Evolutionary conservation across 2,888 invertebrate species (phyloP), one percentile per base, ranked within the genome.

Genomic region (Drosophila nigricruria): DNA sequence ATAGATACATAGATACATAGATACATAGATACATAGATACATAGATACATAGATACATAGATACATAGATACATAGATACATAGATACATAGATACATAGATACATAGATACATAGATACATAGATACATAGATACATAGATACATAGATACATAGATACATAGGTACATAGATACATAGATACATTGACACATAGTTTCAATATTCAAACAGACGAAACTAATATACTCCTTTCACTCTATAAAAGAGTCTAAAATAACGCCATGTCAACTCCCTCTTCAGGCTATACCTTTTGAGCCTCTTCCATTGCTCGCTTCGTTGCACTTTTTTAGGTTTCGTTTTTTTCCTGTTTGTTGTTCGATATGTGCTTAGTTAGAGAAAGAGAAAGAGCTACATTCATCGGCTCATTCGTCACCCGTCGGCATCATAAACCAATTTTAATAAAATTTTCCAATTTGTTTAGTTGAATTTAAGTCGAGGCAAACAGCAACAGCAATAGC

Each of bases 391-490:
- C 16, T 49, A 50, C 47, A 61, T 58, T 58, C 43, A 47, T 54
- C 62, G 45, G 53, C 60, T 70, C 57, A 49, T 66, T 58, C 59
- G 58, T 23, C 47, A 54, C 38, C 30, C 50, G 81, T 80, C 70
- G 71, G 70, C 81, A 87, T 86, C 88, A 87, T 87, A 87, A 87
- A 88, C 86, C 86, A 87, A 87, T 87, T 87, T 87, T 82, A 75
- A 70, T 68, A 78, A 88, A 83, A 88, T 87, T 84, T 82, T 77
- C 75, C 88, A 87, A 87, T 88, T 87, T 87, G 86, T 86, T 87
- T 87, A 83, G 88, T 73, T 77, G 86, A 77, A 81, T 81, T 82
- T 81, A 79, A 82, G 67, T 49, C 25, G 56, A 36, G 40, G 10
- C 23, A 18, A 27, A 14, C 45, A 42, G 10, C 40, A 54, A 10